Evolutionary conservation across 2,888 invertebrate genomes (phyloP), one percentile per base, ranked within the genome.

Genomic region (Agrenia bidenticulata): DNA sequence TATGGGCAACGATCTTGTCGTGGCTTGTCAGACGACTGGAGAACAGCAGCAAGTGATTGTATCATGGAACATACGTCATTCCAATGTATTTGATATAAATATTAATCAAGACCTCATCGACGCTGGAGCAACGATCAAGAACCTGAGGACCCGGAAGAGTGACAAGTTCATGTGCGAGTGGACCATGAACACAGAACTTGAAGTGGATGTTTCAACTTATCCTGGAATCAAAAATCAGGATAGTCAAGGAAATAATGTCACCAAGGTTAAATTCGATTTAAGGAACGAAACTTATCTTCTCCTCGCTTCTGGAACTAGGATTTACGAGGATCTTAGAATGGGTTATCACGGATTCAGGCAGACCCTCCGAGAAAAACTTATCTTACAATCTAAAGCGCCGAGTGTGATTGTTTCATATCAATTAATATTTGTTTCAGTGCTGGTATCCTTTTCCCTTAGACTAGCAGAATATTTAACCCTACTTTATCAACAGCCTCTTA

Each of bases 1-100:
- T n/a, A 65, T 65, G 65, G 65, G 61, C 2, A 26, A 51, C n/a
- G 65, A 65, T 37, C 23, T 65, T 7, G 65, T 65, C 1, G 53
- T 65, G n/a, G 24, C 57, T 1, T 65, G 65, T 27, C 57, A 57
- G 26, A 56, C 61, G n/a, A 11, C 50, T 37, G 65, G 65, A 21
- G 7, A 37, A 7, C 7, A 41, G 5, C 21, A 41, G 1, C 13
- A 19, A 7, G n/a, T 61, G 1, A 5, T 55, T 23, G 61, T 65
- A 13, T 57, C 56, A 21, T 17, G 61, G n/a, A 65, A 65, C 37
- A 42, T 26, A n/a, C 27, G 26, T 2, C 37, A 50, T 15, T 24
- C 49, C 1, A 65, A 65, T 26, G 50, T 61, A 1, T 65, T 51
- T 23, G 56, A 61, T 7, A 51, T 57, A n/a, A 21, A 50, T 26